These are phyloP conservation scores for Pseudorhombus dupliciocellatus DNA, from an alignment of 2,113 vertebrate species.

Conservation along the genomic window DNA sequence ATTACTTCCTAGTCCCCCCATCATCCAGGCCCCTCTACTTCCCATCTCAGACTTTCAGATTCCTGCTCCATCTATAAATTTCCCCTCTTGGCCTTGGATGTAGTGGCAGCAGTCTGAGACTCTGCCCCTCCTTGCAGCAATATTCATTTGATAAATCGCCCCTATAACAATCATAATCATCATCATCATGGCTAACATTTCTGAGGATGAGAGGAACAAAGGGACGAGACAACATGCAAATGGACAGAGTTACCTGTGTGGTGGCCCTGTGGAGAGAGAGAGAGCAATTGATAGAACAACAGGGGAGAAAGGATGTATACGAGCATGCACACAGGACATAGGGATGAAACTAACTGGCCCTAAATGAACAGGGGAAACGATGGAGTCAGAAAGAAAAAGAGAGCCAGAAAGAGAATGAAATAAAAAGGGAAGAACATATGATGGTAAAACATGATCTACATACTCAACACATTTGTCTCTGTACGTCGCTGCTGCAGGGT, in stretches of 20 bases:
- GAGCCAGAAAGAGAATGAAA: conserved; percentile 11
- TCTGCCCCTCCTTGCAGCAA: conserved; percentile 61
- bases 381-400: background rate
- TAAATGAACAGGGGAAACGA: conserved; percentile 23
- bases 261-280: conserved; percentile 72
- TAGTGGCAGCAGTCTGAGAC: conserved; percentile 55
- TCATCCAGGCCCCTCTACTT: conserved; percentile 70
- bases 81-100: conserved; percentile 59
- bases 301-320: conserved; percentile 23
- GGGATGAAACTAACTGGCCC: conserved; percentile 33
- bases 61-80: conserved; percentile 72
- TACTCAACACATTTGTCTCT: conserved; percentile 24
- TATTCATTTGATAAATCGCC: conserved; percentile 19
- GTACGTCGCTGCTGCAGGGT: conserved; percentile 60
- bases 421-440: conserved; percentile 7
- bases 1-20: conserved; percentile 65
- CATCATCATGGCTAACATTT: conserved; percentile 40
- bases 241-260: conserved; percentile 75
- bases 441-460: conserved; percentile 48
- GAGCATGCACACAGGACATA: conserved; percentile 26
- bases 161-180: conserved; percentile 40
- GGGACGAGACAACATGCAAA: conserved; percentile 53
- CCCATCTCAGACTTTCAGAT: conserved; percentile 33
- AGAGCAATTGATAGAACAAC: conserved; percentile 48
- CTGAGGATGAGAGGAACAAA: conserved; percentile 44